A percentile compares a stretch with the other conserved stretches of the same genome.
phyloP scores from a whole-genome alignment of 2,113 vertebrate genomes.

The Okapia johnstoni region DNA sequence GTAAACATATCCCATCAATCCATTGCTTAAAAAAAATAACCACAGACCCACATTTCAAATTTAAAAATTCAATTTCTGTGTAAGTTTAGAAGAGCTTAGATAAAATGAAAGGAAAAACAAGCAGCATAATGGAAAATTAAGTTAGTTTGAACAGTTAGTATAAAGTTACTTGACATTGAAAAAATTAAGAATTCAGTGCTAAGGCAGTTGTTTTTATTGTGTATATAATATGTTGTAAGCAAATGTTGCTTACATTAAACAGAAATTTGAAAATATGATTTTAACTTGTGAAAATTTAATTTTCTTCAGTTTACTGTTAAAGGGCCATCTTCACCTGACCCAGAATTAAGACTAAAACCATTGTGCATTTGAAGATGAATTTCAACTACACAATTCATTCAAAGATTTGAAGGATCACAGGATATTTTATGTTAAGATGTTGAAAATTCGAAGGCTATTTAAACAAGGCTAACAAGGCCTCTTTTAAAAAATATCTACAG shows the following conservation, averaged over 20 bases:
- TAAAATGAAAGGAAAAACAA: conserved; percentile 77
- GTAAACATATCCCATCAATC: conserved; percentile 83
- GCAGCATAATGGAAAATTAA: conserved; percentile 86
- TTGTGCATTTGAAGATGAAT: conserved; percentile 43
- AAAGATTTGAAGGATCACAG: neutral
- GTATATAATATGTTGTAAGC: neutral
- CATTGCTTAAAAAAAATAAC: conserved; percentile 80
- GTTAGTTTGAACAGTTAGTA: conserved; percentile 72
- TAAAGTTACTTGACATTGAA: conserved; percentile 10
- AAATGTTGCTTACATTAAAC: neutral
- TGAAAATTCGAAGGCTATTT: conserved; percentile 35
- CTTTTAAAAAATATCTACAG: neutral
- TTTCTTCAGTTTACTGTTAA: conserved; percentile 30
- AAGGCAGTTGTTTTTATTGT: neutral
- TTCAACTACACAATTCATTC: neutral
- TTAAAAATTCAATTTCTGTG: conserved; percentile 74
- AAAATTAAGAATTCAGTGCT: conserved; percentile 28
- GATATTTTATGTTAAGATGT: neutral
- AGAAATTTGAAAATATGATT: conserved; percentile 24
- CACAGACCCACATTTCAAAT: conserved; percentile 75
- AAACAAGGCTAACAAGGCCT: neutral
- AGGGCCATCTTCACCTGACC: conserved; percentile 31
- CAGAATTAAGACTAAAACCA: conserved; percentile 22
- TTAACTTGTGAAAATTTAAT: conserved; percentile 1
- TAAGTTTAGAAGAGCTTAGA: conserved; percentile 74